These are phyloP conservation scores for Anthopleura sola DNA, from an alignment of 64 coral and sea anemone genomes.

Conservation along the genomic window DNA sequence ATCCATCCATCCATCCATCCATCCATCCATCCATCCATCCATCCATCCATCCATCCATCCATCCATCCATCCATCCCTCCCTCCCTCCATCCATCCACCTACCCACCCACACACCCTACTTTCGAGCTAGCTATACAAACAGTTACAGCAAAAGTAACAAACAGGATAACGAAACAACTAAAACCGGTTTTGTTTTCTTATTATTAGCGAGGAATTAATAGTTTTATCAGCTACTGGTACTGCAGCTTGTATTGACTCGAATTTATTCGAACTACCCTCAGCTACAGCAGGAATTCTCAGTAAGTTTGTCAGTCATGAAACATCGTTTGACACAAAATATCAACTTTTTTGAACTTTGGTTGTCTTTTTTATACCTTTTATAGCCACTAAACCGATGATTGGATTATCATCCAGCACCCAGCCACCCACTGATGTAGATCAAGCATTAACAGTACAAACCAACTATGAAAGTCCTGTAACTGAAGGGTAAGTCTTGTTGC, in stretches of 20 bases:
- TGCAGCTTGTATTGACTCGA: conserved; percentile 76
- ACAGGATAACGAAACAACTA: no score
- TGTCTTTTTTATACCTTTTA: neutral
- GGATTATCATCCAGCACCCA: neutral
- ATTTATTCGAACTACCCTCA: conserved; percentile 24
- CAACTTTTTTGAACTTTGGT: neutral
- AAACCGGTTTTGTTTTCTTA: neutral
- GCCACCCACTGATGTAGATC: neutral
- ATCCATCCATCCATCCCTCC: no score
- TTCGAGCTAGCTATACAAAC: no score
- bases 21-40: no score
- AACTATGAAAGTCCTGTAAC: conserved; percentile 8
- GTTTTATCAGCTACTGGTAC: conserved; percentile 95
- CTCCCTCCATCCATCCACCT: no score
- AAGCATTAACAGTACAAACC: conserved; percentile 5
- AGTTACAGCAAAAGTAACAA: no score
- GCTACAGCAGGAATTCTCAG: conserved; percentile 41
- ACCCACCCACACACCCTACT: no score
- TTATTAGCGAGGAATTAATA: conserved; percentile 89
- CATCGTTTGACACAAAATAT: no score
- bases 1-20: no score
- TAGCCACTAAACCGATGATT: neutral
- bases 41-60: no score
- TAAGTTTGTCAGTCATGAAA: neutral
- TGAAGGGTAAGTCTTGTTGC: conserved; percentile 10